Percentiles rank a stretch among this genome's conserved stretches.
Conservation (phyloP, 2,797 vertebrate species). For the Crocodylus rhombifer region DNA sequence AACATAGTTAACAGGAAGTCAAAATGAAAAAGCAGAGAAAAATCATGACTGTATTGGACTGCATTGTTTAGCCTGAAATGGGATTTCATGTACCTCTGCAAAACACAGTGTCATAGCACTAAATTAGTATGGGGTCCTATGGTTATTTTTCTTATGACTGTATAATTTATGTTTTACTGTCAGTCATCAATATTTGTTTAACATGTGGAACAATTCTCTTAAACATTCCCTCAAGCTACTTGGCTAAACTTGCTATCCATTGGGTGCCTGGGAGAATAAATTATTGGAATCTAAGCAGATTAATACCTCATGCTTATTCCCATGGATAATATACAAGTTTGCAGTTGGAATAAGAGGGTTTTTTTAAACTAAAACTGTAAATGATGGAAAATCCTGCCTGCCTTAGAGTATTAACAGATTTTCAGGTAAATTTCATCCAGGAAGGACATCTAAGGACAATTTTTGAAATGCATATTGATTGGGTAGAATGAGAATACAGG, state of each 20-base stretch:
- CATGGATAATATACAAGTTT: conserved; percentile 62
- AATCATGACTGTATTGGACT: conserved; percentile 25
- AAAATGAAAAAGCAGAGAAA: conserved; percentile 1
- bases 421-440: background rate
- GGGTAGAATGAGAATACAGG: background rate
- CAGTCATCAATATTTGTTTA: conserved; percentile 64
- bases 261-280: conserved; percentile 65
- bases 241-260: conserved; percentile 60
- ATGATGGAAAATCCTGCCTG: conserved; percentile 40
- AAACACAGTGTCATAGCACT: conserved; percentile 37
- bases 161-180: conserved; percentile 61
- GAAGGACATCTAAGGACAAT: background rate
- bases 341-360: conserved; percentile 34
- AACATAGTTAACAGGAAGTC: background rate
- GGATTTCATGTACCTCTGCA: conserved; percentile 21
- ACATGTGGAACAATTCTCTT: conserved; percentile 63
- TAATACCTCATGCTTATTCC: conserved; percentile 71
- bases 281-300: conserved; percentile 71
- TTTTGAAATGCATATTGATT: background rate
- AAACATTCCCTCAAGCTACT: conserved; percentile 64
- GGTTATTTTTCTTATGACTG: conserved; percentile 64
- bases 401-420: conserved; percentile 37
- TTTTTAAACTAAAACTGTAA: conserved; percentile 59
- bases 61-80: conserved; percentile 16
- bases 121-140: conserved; percentile 9